Evolutionary conservation across 2,888 invertebrate species (phyloP).

Genomic region (Nebria salina): DNA sequence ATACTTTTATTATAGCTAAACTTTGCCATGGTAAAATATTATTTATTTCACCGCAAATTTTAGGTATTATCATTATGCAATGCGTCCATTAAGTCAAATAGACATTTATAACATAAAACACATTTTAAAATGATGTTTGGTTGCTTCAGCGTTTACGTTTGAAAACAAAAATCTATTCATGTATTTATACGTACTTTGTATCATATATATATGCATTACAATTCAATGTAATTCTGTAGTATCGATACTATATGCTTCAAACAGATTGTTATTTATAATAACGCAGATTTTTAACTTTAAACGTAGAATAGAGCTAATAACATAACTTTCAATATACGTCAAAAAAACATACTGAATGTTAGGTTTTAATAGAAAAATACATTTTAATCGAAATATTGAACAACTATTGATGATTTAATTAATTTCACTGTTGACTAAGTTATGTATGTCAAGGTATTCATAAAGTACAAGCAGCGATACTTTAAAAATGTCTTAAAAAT

Average conservation of each 20-base stretch:
- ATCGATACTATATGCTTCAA: background rate
- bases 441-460: background rate
- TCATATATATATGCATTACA: background rate
- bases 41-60: too few relatives aligned
- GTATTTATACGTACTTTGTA: constrained; percentile 11
- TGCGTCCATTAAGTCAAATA: background rate
- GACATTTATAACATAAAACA: background rate
- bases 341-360: background rate
- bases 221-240: background rate
- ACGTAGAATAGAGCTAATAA: background rate
- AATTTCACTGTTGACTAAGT: background rate
- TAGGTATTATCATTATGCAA: background rate
- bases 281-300: background rate
- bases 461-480: background rate
- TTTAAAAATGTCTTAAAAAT: too few relatives aligned
- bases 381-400: background rate
- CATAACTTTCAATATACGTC: background rate
- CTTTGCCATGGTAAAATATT: too few relatives aligned
- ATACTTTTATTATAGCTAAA: too few relatives aligned
- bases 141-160: constrained; percentile 1
- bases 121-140: background rate
- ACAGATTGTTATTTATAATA: background rate
- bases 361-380: background rate
- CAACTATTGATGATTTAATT: background rate
- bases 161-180: constrained; percentile 2